These are phyloP conservation scores for Venustoraphidia nigricollis DNA, from an alignment of 2,888 invertebrate genomes.

Conservation along the genomic window DNA sequence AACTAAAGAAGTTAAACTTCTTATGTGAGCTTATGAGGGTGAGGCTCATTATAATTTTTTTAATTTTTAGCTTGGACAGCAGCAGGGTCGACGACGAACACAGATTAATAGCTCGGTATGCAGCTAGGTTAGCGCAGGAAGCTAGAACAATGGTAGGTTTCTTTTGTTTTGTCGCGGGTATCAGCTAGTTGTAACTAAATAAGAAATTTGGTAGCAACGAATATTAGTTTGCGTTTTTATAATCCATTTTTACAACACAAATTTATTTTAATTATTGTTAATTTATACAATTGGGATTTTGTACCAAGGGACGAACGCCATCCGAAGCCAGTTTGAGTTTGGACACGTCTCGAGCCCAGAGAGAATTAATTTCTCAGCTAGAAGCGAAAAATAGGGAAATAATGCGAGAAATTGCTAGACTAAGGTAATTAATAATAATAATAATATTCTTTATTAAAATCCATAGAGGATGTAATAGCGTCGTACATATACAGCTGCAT, in stretches of 20 bases:
- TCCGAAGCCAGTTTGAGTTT: constrained; percentile 60
- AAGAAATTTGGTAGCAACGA: too few species aligned
- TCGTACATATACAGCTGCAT: too few species aligned
- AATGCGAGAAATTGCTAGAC: constrained; percentile 83
- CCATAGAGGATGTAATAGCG: too few species aligned
- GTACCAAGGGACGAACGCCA: constrained; percentile 43
- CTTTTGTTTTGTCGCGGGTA: constrained; percentile 5
- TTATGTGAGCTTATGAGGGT: too few species aligned
- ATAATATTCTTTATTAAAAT: too few species aligned
- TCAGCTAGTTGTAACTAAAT: too few species aligned
- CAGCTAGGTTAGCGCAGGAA: constrained; percentile 88
- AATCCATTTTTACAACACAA: too few species aligned
- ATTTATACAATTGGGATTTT: background rate
- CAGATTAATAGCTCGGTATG: constrained; percentile 90
- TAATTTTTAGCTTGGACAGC: constrained; percentile 24
- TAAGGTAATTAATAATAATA: constrained; percentile 59
- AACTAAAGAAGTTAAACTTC: too few species aligned
- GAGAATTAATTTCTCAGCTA: constrained; percentile 81
- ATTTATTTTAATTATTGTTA: too few species aligned
- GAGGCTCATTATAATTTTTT: too few species aligned
- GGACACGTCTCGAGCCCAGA: constrained; percentile 77
- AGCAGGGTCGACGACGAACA: constrained; percentile 76
- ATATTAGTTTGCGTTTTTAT: too few species aligned
- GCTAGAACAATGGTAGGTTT: constrained; percentile 52
- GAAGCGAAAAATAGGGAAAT: constrained; percentile 93